phyloP scores from a whole-genome alignment of 92 coral and sea anemone genomes.

The Porites evermanni region DNA sequence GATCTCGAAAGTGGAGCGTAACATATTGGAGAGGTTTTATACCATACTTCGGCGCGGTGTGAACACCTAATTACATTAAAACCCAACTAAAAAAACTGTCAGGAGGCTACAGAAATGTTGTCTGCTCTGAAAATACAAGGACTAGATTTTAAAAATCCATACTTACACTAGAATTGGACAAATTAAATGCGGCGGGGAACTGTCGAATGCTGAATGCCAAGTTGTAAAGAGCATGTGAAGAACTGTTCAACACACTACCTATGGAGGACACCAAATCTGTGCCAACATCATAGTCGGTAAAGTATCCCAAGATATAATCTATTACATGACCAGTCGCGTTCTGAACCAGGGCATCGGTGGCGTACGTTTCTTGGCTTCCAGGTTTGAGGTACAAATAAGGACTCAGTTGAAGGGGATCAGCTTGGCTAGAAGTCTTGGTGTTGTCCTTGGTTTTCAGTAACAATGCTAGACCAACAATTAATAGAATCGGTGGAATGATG shows the following conservation, averaged over 20 bases:
- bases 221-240: conserved; percentile 30
- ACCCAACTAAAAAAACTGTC: neutral
- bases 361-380: conserved; percentile 70
- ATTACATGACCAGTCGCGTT: conserved; percentile 68
- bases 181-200: conserved; percentile 60
- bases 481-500: conserved; percentile 75
- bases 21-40: neutral
- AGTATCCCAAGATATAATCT: conserved; percentile 55
- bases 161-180: conserved; percentile 34
- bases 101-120: neutral
- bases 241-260: conserved; percentile 56
- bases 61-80: neutral
- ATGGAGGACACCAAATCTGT: conserved; percentile 60
- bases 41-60: neutral
- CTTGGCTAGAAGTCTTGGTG: neutral
- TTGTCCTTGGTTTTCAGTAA: conserved; percentile 25
- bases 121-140: neutral
- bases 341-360: conserved; percentile 70
- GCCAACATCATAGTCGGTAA: conserved; percentile 71
- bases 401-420: conserved; percentile 50
- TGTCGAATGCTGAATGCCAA: conserved; percentile 73
- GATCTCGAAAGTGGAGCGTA: too few species aligned
- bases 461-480: conserved; percentile 71
- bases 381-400: conserved; percentile 77
- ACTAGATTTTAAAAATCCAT: neutral